Conservation (phyloP, 2,113 vertebrate species). For the Ceyx melanurus region DNA sequence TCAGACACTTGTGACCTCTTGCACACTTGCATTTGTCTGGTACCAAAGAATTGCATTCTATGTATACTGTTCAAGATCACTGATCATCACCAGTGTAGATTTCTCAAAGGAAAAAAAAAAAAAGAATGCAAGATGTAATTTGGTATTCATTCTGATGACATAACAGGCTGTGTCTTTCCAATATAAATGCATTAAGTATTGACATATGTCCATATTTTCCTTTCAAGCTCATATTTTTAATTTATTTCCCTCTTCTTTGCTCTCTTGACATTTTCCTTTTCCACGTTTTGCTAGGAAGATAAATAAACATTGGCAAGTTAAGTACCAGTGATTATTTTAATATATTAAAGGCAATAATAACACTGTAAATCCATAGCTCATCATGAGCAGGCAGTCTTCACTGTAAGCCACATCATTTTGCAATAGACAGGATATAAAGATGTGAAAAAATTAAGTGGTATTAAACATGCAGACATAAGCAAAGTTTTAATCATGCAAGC, state of each 20-base stretch:
- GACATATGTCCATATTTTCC: neutral
- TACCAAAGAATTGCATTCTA: neutral
- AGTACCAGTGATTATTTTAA: neutral
- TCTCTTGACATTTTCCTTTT: neutral
- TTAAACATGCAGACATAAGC: neutral
- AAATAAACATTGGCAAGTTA: neutral
- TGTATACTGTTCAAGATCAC: neutral
- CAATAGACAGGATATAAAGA: neutral
- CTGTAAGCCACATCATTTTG: neutral
- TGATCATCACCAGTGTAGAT: neutral
- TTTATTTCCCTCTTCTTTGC: neutral
- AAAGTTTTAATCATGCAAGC: neutral
- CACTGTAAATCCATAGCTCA: neutral
- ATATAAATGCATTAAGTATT: neutral
- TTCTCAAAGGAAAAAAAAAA: neutral
- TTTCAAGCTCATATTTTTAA: neutral
- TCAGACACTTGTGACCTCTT: neutral
- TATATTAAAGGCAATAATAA: neutral
- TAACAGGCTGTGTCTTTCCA: neutral
- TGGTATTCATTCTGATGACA: neutral
- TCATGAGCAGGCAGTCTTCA: neutral
- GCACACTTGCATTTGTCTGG: conserved; percentile 25
- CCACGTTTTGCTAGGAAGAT: neutral
- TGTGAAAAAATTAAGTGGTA: neutral
- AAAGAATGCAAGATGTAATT: neutral